phyloP scores from a whole-genome alignment of 2,113 vertebrate genomes.

The Tautogolabrus adspersus region DNA sequence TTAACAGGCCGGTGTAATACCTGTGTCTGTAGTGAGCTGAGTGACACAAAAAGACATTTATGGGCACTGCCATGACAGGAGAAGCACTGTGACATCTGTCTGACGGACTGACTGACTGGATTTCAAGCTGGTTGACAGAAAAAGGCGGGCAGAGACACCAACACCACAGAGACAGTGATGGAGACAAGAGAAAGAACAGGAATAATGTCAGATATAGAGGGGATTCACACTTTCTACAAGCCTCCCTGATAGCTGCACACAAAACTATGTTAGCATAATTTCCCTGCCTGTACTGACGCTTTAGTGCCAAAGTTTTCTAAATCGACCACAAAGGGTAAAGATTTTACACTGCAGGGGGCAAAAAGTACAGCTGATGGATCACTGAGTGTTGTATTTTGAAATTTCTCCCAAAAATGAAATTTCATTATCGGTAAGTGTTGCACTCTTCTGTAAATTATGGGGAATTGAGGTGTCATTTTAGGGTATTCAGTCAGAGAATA shows the following conservation, averaged over 20 bases:
- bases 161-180: constrained; percentile 53
- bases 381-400: constrained; percentile 39
- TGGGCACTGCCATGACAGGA: constrained; percentile 74
- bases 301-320: constrained; percentile 33
- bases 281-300: constrained; percentile 41
- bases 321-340: constrained; percentile 38
- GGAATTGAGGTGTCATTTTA: constrained; percentile 60
- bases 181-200: constrained; percentile 34
- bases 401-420: constrained; percentile 39
- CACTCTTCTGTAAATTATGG: constrained; percentile 58
- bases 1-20: constrained; percentile 80
- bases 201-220: constrained; percentile 36
- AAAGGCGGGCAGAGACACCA: constrained; percentile 49
- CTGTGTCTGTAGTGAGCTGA: constrained; percentile 70
- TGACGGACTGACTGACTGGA: constrained; percentile 51
- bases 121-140: constrained; percentile 53
- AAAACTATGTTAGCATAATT: constrained; percentile 23
- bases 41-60: constrained; percentile 76
- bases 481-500: constrained; percentile 44
- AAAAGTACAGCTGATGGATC: constrained; percentile 37
- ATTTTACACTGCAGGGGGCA: constrained; percentile 43
- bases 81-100: constrained; percentile 62
- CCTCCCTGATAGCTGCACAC: constrained; percentile 16
- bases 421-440: constrained; percentile 57
- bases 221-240: constrained; percentile 21